Base-by-base conservation (phyloP, 1,140 invertebrate species). In the Bombus huntii region DNA sequence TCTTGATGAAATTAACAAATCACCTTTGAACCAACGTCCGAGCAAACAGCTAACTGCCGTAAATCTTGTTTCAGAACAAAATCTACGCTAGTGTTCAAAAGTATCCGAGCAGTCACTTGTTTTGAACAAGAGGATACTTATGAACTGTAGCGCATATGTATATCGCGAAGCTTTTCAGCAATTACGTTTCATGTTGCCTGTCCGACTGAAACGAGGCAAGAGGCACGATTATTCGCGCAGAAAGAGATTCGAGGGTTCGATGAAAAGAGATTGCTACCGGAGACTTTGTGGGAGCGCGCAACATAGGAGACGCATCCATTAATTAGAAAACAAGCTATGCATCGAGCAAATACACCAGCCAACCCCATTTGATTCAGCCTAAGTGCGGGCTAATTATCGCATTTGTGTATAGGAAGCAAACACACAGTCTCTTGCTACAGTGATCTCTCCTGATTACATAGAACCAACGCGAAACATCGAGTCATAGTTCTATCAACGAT, bases 361-460 rank as follows among this genome's bases (percentile, higher is more conserved):
- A 47, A 42, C 25, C 39, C n/a, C 44, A 65, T 78, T 76, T 74
- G 77, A 86, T 71, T 81, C 73, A 37, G 12, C 70, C 22, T 22
- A 68, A 68, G 77, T 39, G 70, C 80, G 71, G 39, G 75, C 81
- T 87, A 89, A 89, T 89, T 88, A 88, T 87, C 78, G 77, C 76
- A 73, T 89, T 89, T 89, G 83, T 72, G 83, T 39, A 83, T 68
- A 81, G 59, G 18, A 79, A 25, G 82, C 81, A 70, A 79, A 71
- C 68, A 39, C 37, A 31, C 59, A 39, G 39, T 18, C 42, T 12
- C 37, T 59, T 37, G 31, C 47, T 71, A 82, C 13, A 4, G n/a
- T 31, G n/a, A 66, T 82, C 72, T 47, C 76, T 28, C 18, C 18
- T 22, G 47, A 22, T 18, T 18, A 53, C 47, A 53, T 53, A 22